A percentile compares a stretch with the other conserved stretches of the same genome.
Evolutionary conservation across 2,888 invertebrate genomes (phyloP).

Genomic region (Campopleginae sp.): DNA sequence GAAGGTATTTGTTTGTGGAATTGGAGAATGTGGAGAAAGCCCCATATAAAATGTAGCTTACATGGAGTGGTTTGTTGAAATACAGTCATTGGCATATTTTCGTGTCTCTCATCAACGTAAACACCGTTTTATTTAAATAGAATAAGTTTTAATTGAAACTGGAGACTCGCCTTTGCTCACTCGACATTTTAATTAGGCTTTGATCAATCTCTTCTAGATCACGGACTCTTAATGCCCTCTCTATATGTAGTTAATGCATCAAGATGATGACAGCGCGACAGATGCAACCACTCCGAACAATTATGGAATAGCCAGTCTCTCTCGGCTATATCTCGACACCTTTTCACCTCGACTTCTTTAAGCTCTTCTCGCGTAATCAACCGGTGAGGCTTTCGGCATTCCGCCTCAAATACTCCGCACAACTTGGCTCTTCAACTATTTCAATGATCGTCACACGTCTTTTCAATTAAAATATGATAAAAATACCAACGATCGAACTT

Average conservation of each 20-base stretch:
- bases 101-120: background rate
- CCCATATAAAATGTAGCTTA: background rate
- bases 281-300: background rate
- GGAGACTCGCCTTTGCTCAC: background rate
- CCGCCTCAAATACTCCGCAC: slow-evolving; percentile 11
- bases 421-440: background rate
- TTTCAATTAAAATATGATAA: background rate
- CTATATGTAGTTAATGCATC: slow-evolving; percentile 5
- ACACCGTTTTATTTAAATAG: background rate
- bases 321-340: background rate
- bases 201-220: slow-evolving; percentile 11
- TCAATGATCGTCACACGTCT: background rate
- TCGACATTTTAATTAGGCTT: slow-evolving; percentile 32
- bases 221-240: background rate
- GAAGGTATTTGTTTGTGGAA: background rate
- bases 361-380: background rate
- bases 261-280: slow-evolving; percentile 16
- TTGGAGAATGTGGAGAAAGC: background rate
- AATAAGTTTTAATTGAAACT: slow-evolving; percentile 23
- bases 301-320: background rate
- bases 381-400: slow-evolving; percentile 3
- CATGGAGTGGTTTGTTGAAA: background rate
- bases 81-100: slow-evolving; percentile 13
- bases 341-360: background rate
- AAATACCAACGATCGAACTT: background rate